Conservation (phyloP, 1,140 invertebrate species). For the Oncopodura yosiiana region DNA sequence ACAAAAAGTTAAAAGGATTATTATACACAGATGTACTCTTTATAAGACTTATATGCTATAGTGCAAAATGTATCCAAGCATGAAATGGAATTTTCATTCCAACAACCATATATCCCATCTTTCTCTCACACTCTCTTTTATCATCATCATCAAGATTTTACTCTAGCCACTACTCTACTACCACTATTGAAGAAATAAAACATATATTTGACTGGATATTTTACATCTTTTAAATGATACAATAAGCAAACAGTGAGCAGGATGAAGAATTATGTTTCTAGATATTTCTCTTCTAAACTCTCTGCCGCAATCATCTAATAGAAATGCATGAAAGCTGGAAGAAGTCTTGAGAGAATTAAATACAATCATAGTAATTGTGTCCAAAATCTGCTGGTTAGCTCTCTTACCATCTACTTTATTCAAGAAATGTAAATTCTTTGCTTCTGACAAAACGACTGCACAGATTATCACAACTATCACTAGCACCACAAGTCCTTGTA, state of each 20-base stretch:
- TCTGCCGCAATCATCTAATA: background rate
- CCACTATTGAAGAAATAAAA: too few relatives aligned
- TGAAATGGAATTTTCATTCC: background rate
- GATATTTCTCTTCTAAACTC: background rate
- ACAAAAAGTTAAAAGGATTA: slow-evolving; percentile 1
- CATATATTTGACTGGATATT: too few relatives aligned
- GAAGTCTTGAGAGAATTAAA: background rate
- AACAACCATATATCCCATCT: background rate
- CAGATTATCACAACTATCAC: background rate
- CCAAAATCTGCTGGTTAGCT: background rate
- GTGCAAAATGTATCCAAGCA: background rate
- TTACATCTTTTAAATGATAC: too few relatives aligned
- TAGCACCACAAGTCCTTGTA: background rate
- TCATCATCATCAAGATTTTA: background rate
- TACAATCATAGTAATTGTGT: background rate
- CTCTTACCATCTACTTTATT: slow-evolving; percentile 9
- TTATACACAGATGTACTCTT: background rate
- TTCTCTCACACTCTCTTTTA: background rate
- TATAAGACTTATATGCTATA: background rate
- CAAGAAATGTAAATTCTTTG: background rate
- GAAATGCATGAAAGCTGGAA: background rate
- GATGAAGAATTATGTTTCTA: too few relatives aligned
- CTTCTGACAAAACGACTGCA: background rate
- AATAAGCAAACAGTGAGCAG: too few relatives aligned
- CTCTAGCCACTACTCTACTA: too few relatives aligned